These are phyloP conservation scores for Astatoreochromis straeleni DNA, from an alignment of 2,113 vertebrate genomes.

Conservation along the genomic window DNA sequence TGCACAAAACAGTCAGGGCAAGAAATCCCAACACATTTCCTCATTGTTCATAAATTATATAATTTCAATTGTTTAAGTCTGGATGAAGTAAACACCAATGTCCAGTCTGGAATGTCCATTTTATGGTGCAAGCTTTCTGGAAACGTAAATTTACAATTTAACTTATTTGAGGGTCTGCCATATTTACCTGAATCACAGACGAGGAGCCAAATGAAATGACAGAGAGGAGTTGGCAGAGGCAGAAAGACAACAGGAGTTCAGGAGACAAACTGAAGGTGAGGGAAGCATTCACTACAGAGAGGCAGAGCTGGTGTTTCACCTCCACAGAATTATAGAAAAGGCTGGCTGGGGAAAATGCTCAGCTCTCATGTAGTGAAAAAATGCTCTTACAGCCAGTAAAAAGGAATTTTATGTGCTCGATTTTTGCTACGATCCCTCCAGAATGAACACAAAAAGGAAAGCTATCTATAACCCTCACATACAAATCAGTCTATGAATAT, in stretches of 20 bases:
- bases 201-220: background rate
- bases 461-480: background rate
- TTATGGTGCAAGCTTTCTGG: background rate
- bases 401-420: background rate
- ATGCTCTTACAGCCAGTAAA: background rate
- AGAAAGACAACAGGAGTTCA: background rate
- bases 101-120: background rate
- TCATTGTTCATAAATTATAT: background rate
- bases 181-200: accelerated
- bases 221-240: background rate
- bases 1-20: background rate
- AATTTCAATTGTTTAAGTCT: background rate
- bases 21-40: background rate
- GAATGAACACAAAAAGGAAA: background rate
- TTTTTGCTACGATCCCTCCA: background rate
- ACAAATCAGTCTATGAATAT: background rate
- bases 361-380: background rate
- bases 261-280: background rate
- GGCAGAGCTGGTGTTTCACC: background rate
- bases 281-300: background rate
- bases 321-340: background rate
- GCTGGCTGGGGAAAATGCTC: background rate
- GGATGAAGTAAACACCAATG: background rate
- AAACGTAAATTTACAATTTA: background rate
- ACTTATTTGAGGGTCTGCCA: background rate